Percentiles rank a stretch among this genome's conserved stretches.
Evolutionary conservation across 2,113 vertebrate genomes (phyloP).

Genomic region (Laticauda colubrina): DNA sequence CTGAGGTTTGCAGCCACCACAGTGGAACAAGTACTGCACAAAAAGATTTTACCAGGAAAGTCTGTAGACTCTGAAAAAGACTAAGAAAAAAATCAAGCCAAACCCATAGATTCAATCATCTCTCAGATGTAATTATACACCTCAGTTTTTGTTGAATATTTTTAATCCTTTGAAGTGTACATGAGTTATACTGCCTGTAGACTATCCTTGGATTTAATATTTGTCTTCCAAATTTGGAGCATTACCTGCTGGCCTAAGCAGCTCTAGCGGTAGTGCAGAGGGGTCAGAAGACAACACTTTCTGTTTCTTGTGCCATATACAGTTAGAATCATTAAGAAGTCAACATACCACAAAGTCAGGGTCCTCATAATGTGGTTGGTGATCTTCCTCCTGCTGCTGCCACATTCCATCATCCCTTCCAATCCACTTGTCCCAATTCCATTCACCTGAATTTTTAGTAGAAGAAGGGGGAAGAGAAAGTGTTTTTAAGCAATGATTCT

Average conservation of each 20-base stretch:
- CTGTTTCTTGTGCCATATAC: not conserved
- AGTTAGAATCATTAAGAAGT: not conserved
- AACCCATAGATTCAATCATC: not conserved
- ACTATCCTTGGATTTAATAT: not conserved
- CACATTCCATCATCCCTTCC: constrained; percentile 53
- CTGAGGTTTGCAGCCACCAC: not conserved
- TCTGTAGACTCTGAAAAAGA: not conserved
- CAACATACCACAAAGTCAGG: constrained; percentile 78
- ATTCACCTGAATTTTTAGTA: constrained; percentile 69
- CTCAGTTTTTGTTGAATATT: not conserved
- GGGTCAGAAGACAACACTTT: not conserved
- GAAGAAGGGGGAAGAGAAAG: not conserved
- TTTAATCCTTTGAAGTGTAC: not conserved
- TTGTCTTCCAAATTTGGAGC: not conserved
- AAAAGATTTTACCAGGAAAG: not conserved
- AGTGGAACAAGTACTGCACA: not conserved
- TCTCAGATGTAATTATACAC: not conserved
- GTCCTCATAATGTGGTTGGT: constrained; percentile 78
- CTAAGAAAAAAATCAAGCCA: not conserved
- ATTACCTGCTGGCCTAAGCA: not conserved
- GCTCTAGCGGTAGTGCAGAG: not conserved
- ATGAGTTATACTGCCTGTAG: not conserved
- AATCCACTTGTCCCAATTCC: constrained; percentile 88
- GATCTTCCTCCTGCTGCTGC: constrained; percentile 40
- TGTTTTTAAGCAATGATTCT: not conserved